phyloP scores from a whole-genome alignment of 2,113 vertebrate genomes.

The Haliaeetus leucogaster region DNA sequence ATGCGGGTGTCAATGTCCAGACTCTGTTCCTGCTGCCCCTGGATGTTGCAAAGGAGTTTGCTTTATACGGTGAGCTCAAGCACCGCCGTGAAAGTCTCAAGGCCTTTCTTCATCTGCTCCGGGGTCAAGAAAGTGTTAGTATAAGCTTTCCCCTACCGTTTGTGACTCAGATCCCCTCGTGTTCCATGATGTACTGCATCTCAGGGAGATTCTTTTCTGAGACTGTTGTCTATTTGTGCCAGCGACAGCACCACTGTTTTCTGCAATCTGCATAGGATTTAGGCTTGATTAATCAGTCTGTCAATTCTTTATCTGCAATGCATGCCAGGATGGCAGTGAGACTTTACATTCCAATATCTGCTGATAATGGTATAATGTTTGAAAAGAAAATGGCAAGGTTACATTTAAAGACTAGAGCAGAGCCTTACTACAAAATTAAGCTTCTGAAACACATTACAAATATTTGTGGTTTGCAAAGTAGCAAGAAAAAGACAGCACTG shows the following conservation, averaged over 20 bases:
- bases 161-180: accelerated
- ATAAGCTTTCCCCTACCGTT: background rate
- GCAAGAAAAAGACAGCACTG: slow-evolving; percentile 31
- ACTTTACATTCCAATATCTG: background rate
- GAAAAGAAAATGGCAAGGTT: background rate
- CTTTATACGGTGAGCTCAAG: slow-evolving; percentile 34
- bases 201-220: background rate
- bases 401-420: background rate
- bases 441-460: slow-evolving; percentile 49
- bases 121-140: background rate
- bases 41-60: background rate
- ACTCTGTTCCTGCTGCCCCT: background rate
- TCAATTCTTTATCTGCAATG: background rate
- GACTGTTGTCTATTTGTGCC: background rate
- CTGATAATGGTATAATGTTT: background rate
- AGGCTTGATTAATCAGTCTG: background rate
- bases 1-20: background rate
- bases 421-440: background rate
- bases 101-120: background rate
- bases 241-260: background rate
- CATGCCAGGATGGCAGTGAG: background rate
- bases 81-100: background rate
- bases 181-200: background rate
- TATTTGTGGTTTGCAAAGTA: slow-evolving; percentile 61
- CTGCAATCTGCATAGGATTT: background rate